Evolutionary conservation across 2,888 invertebrate species (phyloP).

Genomic region (Pardosa pseudoannulata): DNA sequence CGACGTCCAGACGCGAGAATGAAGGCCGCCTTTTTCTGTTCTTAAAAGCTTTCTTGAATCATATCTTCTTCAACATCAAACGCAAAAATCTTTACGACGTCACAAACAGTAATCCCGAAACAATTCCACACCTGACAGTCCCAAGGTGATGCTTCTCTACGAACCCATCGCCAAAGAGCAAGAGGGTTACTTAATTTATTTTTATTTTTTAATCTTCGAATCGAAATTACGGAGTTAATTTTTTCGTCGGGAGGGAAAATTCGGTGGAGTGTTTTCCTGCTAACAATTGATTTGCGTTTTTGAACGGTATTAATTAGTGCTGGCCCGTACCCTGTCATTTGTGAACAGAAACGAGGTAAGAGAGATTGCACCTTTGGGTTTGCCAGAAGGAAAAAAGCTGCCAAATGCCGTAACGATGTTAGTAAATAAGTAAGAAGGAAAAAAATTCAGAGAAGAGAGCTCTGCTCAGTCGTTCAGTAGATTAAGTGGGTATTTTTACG

Average conservation of each 20-base stretch:
- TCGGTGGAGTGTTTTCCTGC: not conserved
- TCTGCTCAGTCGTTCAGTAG: not conserved
- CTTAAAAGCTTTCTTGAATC: not conserved
- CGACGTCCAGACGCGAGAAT: not conserved
- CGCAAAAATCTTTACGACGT: not conserved
- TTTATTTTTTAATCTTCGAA: too few relatives aligned
- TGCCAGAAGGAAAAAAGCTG: not conserved
- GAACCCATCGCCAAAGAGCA: not conserved
- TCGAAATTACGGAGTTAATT: too few relatives aligned
- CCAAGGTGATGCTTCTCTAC: not conserved
- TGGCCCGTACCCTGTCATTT: slow-evolving; percentile 48
- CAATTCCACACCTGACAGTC: not conserved
- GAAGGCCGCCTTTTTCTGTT: not conserved
- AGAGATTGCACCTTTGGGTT: slow-evolving; percentile 11
- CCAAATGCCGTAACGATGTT: not conserved
- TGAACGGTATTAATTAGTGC: slow-evolving; percentile 49
- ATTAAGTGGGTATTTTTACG: too few relatives aligned
- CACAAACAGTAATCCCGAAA: not conserved
- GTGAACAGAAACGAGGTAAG: slow-evolving; percentile 25
- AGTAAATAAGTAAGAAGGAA: not conserved
- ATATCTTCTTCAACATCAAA: not conserved
- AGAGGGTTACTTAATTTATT: too few relatives aligned
- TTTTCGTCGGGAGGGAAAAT: too few relatives aligned
- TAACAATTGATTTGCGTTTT: slow-evolving; percentile 34
- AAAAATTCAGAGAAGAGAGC: not conserved